Base-by-base conservation (phyloP, 2,888 invertebrate species). In the Lomographa bimaculata region DNA sequence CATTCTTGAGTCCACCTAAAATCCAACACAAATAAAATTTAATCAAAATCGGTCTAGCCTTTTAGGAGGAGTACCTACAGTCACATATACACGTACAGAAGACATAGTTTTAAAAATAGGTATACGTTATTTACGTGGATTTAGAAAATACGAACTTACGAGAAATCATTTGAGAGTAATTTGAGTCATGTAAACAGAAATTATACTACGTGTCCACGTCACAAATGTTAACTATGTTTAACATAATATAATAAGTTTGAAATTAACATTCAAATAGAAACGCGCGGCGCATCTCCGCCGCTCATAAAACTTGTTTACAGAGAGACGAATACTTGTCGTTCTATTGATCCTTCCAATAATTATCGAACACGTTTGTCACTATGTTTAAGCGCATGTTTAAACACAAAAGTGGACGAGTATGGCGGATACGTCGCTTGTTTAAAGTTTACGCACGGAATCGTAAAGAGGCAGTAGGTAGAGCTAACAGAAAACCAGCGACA, bases 271-370 rank as follows among this genome's bases (percentile, higher is more conserved):
- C 79, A 86, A 85, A 85, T 85, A 85, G 84, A 87, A 86, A 87
- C 80, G 65, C 71, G 65, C 65, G 70, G 66, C 67, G 60, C 66
- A 64, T 57, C 66, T 61, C 65, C 61, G 62, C n/a, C 69, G 67
- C 79, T 79, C 85, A 74, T 89, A 87, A 87, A 87, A 75, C 69
- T 56, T 80, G 76, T 80, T 79, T 82, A 75, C 77, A 50, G 58
- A 73, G 75, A 79, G 75, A 78, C 86, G 80, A 83, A 87, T 86
- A 82, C 77, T 82, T 85, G 82, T 71, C 77, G 75, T 73, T 70
- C 65, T 71, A 89, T 89, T 89, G 87, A 86, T 89, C 86, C 86
- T 89, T 89, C 86, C 80, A 87, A 89, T 89, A 89, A 89, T 87
- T 87, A 89, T 89, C 83, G 89, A 78, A 80, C 89, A 89, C 84